Base-by-base conservation (phyloP, 2,797 vertebrate species). In the Heterohyrax brucei region DNA sequence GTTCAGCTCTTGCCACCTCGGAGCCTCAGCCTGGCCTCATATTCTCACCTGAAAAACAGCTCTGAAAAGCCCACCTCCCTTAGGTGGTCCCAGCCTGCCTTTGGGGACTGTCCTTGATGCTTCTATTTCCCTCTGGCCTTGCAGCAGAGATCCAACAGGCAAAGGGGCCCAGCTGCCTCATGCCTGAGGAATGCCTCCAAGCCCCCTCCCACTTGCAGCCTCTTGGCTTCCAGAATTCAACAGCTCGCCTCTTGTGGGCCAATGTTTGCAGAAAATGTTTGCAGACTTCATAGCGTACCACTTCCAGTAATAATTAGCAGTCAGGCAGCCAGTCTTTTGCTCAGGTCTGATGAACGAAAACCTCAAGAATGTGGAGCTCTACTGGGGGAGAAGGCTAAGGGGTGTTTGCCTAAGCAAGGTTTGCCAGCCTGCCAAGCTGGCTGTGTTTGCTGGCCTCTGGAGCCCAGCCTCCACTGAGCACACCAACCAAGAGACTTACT, bases 211-310 rank as follows among this genome's bases (percentile, higher is more conserved):
- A 87, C 86, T 92, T 88, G 90, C 87, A 95, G 83, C 94, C 92
- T 95, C 95, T 91, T 91, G 88, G 94, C 96, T 97, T 96, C 94
- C 94, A 97, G 97, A 97, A 97, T 73, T 95, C 92, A 96, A 95
- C 93, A 97, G 95, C 95, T 97, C 3, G 33, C 94, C 95, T 96
- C 95, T 96, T 96, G 79, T 87, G 93, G 95, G 95, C 95, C 94
- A 96, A 95, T 97, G 93, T 96, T 96, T 97, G 97, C 94, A 97
- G 96, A 97, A 97, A 96, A 94, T 97, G 86, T 96, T 97, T 97
- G 95, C 96, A 97, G 95, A 97, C 91, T 93, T 97, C 87, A 80
- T 94, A 97, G 95, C 91, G 85, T 96, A 94, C 94, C 92, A 97
- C 96, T 96, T 96, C 94, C 87, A 96, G 96, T 96, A 97, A 96